Base-by-base conservation (phyloP, 2,888 invertebrate genomes). In the Drosophila affinis region DNA sequence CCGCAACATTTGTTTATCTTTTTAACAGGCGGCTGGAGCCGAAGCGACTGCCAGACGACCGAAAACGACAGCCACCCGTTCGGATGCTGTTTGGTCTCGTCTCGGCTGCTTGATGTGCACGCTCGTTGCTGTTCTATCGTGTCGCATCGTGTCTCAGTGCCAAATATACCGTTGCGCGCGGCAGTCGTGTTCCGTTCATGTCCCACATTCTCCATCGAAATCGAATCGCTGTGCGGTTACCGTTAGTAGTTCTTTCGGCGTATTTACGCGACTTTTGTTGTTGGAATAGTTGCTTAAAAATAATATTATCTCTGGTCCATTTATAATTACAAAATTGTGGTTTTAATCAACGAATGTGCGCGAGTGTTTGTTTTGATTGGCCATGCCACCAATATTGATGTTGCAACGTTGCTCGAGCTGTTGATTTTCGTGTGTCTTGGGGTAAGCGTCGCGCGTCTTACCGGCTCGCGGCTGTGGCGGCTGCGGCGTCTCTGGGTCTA, bases 1-100 rank as follows among this genome's bases (percentile, higher is more conserved):
- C 67, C 59, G 55, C 67, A 78, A 75, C 63, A 70, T 76, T 79
- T 81, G 88, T 77, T 86, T 83, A 78, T 75, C 39, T 76, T 83
- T 73, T 56, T 44, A 75, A 75, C 74, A 74, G 63, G 62, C 54
- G 60, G 62, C 57, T 55, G 49, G 24, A 62, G 61, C 53, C 62
- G 69, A 70, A 60, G 34, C 32, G 6, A 21, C 49, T 9, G 18
- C 12, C 44, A 51, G 53, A 18, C 39, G 45, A 46, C 27, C 55
- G 45, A 46, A 18, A 17, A 29, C 49, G 39, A 12, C 17, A 49
- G 18, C 18, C 18, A n/a, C 46, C 21, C 46, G 21, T 49, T 17
- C 45, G 62, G 46, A 49, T 75, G 72, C 65, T 67, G 62, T 52
- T 29, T 29, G 60, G 60, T 53, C 10, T 2, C 7, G n/a, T 39